Conservation (phyloP, 2,113 vertebrate genomes). For the Mustela nigripes region DNA sequence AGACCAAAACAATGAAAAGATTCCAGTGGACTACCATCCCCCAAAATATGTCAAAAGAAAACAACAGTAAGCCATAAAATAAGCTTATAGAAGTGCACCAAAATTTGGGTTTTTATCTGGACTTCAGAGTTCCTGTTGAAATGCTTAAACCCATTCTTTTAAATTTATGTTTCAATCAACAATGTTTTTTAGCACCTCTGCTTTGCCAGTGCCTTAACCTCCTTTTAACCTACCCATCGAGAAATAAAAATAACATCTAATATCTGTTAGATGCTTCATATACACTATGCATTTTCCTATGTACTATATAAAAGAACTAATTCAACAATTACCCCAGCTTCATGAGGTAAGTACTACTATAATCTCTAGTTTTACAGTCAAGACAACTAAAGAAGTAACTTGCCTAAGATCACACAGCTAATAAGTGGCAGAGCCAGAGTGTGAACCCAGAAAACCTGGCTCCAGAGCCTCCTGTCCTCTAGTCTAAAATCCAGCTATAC, state of each 20-base stretch:
- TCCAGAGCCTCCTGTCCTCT: not conserved
- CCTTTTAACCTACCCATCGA: not conserved
- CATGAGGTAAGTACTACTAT: not conserved
- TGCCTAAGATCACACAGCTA: not conserved
- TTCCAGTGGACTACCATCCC: not conserved
- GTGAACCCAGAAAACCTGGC: not conserved
- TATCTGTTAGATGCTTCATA: not conserved
- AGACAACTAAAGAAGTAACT: not conserved
- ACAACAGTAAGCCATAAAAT: not conserved
- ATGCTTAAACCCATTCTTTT: not conserved
- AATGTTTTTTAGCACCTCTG: not conserved
- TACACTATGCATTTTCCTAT: not conserved
- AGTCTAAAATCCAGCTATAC: not conserved
- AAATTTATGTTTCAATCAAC: not conserved
- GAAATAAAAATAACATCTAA: not conserved
- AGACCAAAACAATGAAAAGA: not conserved
- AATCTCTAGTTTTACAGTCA: not conserved
- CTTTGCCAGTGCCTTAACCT: not conserved
- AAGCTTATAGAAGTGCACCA: not conserved
- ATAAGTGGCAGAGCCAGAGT: not conserved
- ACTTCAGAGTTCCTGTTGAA: not conserved
- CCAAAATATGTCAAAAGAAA: not conserved
- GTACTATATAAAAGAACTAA: not conserved
- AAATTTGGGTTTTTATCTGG: not conserved
- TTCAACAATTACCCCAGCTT: not conserved